These are phyloP conservation scores for Pseudolycoriella hygida DNA, from an alignment of 2,888 invertebrate genomes.

Conservation along the genomic window DNA sequence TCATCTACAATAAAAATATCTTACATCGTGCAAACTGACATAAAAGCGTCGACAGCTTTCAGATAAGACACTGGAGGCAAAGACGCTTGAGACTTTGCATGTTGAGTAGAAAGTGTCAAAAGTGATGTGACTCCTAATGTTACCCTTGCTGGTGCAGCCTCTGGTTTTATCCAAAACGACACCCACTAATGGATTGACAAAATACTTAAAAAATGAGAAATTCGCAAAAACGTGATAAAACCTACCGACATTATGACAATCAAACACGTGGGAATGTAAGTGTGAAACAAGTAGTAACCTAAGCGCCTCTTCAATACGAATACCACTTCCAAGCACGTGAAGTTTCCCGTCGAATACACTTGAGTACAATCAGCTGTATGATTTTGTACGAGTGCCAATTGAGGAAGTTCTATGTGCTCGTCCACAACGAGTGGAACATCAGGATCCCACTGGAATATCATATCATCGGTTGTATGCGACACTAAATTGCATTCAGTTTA, in stretches of 20 bases:
- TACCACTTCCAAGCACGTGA: conserved; percentile 79
- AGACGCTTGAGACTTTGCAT: conserved; percentile 86
- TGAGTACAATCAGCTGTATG: conserved; percentile 82
- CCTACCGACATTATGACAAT: conserved; percentile 88
- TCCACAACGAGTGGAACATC: conserved; percentile 78
- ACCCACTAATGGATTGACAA: conserved; percentile 54
- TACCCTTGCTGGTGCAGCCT: conserved; percentile 83
- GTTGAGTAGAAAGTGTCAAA: conserved; percentile 76
- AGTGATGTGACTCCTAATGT: conserved; percentile 83
- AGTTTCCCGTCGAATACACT: conserved; percentile 84
- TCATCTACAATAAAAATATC: neutral
- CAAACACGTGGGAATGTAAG: conserved; percentile 83
- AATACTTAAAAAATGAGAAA: neutral
- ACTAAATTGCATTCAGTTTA: conserved; percentile 35
- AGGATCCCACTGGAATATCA: conserved; percentile 87
- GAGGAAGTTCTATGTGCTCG: conserved; percentile 78
- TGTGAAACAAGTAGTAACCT: conserved; percentile 85
- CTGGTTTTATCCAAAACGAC: conserved; percentile 86
- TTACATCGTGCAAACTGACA: conserved; percentile 80
- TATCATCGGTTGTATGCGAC: conserved; percentile 84
- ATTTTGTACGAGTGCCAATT: conserved; percentile 68
- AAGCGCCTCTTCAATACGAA: conserved; percentile 76
- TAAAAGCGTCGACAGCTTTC: conserved; percentile 83
- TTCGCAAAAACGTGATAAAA: conserved; percentile 13
- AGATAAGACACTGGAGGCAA: conserved; percentile 85